phyloP scores from a whole-genome alignment of 2,113 vertebrate genomes.

The Hemicordylus capensis region DNA sequence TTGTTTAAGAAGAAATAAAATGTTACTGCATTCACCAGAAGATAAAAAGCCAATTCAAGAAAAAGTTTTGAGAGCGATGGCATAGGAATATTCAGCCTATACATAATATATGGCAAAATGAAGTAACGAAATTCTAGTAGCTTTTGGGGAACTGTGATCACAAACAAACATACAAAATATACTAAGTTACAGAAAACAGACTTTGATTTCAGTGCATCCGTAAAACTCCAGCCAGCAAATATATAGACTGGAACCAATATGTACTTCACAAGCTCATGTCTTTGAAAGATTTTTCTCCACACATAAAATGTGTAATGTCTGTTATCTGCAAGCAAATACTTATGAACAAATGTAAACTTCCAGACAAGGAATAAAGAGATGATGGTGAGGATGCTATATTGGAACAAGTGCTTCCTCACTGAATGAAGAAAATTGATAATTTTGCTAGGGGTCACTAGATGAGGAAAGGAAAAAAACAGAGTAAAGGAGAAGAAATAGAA shows the following conservation, averaged over 20 bases:
- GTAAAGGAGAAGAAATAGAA: slow-evolving; percentile 94
- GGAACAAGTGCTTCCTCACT: slow-evolving; percentile 77
- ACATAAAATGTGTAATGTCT: slow-evolving; percentile 95
- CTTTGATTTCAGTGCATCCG: slow-evolving; percentile 86
- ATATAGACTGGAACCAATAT: slow-evolving; percentile 88
- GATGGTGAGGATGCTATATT: slow-evolving; percentile 69
- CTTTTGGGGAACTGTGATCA: slow-evolving; percentile 88
- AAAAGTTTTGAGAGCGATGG: slow-evolving; percentile 81
- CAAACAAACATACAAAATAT: slow-evolving; percentile 83
- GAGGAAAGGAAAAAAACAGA: slow-evolving; percentile 85
- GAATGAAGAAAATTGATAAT: slow-evolving; percentile 80
- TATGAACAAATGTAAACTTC: slow-evolving; percentile 93
- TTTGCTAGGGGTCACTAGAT: slow-evolving; percentile 80
- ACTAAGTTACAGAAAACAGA: slow-evolving; percentile 89
- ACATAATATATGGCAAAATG: slow-evolving; percentile 93
- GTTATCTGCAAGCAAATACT: slow-evolving; percentile 95
- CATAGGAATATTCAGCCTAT: slow-evolving; percentile 88
- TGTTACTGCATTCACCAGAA: slow-evolving; percentile 82
- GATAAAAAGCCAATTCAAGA: slow-evolving; percentile 85
- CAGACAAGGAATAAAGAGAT: slow-evolving; percentile 84
- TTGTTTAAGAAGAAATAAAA: slow-evolving; percentile 89
- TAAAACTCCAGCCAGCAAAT: slow-evolving; percentile 90
- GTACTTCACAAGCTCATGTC: slow-evolving; percentile 84
- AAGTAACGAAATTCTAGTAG: slow-evolving; percentile 98
- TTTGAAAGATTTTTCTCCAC: slow-evolving; percentile 91